A percentile compares a stretch with the other conserved stretches of the same genome.
Evolutionary conservation across 35 echinoderm and acorn worm species (phyloP).

Genomic region (Heliocidaris erythrogramma): DNA sequence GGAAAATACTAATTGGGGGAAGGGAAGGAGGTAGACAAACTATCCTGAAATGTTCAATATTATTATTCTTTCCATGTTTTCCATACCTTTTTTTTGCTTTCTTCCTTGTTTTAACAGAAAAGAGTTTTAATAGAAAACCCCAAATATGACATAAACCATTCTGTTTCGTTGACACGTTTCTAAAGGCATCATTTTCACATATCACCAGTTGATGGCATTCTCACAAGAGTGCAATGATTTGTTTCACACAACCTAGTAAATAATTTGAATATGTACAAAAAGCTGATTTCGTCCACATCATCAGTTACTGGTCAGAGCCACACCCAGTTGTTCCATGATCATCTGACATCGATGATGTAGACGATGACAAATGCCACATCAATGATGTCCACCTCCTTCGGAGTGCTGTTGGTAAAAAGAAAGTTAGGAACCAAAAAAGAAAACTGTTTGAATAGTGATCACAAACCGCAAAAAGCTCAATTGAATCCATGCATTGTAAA

Average conservation of each 20-base stretch:
- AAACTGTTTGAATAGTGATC: too few relatives aligned
- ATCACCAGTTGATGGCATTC: neutral
- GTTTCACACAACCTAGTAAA: neutral
- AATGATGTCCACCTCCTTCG: neutral
- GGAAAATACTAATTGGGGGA: too few relatives aligned
- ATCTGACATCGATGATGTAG: neutral
- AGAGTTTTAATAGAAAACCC: too few relatives aligned
- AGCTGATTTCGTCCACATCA: neutral
- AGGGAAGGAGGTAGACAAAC: too few relatives aligned
- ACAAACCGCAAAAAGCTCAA: too few relatives aligned
- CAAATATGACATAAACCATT: neutral
- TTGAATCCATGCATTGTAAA: too few relatives aligned
- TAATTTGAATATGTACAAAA: constrained; percentile 12
- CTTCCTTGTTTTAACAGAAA: too few relatives aligned
- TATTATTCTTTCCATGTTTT: too few relatives aligned
- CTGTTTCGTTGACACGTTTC: neutral
- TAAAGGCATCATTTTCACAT: neutral
- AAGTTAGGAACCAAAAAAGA: neutral
- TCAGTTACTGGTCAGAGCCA: neutral
- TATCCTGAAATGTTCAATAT: too few relatives aligned
- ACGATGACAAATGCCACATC: neutral
- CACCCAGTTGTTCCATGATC: neutral
- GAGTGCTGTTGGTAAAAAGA: neutral
- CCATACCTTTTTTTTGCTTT: too few relatives aligned
- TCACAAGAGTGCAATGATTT: neutral